Percentiles rank a stretch among this genome's conserved stretches.
Conservation (phyloP, 1,140 invertebrate genomes). For the Bombus vancouverensis region DNA sequence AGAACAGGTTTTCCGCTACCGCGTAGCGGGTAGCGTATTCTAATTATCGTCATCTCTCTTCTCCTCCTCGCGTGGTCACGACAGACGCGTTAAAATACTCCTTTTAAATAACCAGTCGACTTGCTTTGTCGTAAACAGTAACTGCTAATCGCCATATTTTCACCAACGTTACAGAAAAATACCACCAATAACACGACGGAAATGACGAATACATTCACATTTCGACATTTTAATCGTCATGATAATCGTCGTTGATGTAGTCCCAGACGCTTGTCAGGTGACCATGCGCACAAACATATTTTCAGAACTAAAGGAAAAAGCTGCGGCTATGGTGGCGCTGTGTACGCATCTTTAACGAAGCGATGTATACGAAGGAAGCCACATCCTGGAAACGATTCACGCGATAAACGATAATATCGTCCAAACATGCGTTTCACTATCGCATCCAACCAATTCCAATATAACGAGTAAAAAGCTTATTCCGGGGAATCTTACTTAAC, state of each 20-base stretch:
- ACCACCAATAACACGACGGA: background rate
- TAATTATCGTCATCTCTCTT: constrained; percentile 9
- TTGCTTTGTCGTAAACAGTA: background rate
- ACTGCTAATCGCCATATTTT: background rate
- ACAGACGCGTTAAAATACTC: constrained; percentile 26
- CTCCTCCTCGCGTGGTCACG: background rate
- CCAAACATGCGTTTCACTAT: background rate
- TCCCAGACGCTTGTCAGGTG: background rate
- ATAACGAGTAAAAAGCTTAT: background rate
- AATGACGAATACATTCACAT: background rate
- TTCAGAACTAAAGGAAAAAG: background rate
- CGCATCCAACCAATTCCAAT: too few relatives aligned
- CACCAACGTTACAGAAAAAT: background rate
- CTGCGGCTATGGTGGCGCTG: background rate
- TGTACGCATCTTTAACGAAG: constrained; percentile 28
- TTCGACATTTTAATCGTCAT: too few relatives aligned
- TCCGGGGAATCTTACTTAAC: background rate
- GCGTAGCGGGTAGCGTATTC: constrained; percentile 6
- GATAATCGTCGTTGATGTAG: background rate
- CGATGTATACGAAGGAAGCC: constrained; percentile 44
- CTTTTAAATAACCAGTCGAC: constrained; percentile 7
- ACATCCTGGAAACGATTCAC: constrained; percentile 69
- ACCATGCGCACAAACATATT: background rate
- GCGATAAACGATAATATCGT: constrained; percentile 48
- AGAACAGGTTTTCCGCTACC: constrained; percentile 51